Evolutionary conservation across 2,888 invertebrate species (phyloP), one percentile per base, ranked within the genome.

Genomic region (Chironomus tentans): DNA sequence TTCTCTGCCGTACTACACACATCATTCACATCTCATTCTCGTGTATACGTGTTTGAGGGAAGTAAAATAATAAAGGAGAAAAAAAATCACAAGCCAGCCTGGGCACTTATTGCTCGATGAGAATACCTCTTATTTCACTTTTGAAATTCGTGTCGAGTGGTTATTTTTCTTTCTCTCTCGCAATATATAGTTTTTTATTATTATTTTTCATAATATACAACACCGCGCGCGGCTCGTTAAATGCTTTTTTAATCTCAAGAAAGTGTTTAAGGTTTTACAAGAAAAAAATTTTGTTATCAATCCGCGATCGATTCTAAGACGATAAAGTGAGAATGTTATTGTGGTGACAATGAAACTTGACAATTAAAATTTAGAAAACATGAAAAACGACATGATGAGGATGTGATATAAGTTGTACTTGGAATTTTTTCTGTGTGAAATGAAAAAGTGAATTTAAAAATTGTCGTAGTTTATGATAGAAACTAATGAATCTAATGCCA

Each of bases 81-180:
- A 70, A 70, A 48, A 46, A 15, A 50, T 71, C 71, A 65, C 71
- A 71, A 70, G 70, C 70, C 72, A 62, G 72, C 50, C 62, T 50
- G 28, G 62, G 72, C 72, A 72, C 72, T 72, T 72, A 65, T 22
- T 46, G n/a, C 46, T 65, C 18, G 73, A 65, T 74, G 65, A 68
- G 83, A 83, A 84, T 83, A 83, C 84, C 84, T 84, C 84, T 84
- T 84, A 84, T 84, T 84, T 83, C 83, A 84, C 84, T 84, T 84
- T 84, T 84, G 83, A 84, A 84, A 84, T 82, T 84, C 84, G 83
- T 84, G 84, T 84, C 84, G 84, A 84, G 84, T 84, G 84, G 84
- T 83, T 84, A 83, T 84, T 78, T 78, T 79, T 77, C 76, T 65
- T 74, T 74, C 65, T 74, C 38, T 38, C 68, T 74, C 74, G 74